phyloP scores from a whole-genome alignment of 2,888 invertebrate genomes.

The Ophonus ardosiacus region DNA sequence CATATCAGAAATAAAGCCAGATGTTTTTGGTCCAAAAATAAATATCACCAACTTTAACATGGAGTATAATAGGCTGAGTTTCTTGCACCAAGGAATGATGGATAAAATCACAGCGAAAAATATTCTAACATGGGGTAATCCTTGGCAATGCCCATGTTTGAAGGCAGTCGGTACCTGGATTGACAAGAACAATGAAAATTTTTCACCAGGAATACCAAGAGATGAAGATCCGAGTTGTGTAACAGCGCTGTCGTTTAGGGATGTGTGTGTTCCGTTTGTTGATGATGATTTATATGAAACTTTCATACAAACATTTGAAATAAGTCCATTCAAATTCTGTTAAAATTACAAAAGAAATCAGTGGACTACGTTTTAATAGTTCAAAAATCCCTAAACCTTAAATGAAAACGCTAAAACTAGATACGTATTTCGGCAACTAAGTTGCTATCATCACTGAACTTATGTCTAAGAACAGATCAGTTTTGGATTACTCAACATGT shows the following conservation, averaged over 20 bases:
- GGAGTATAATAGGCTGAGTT: slow-evolving; percentile 57
- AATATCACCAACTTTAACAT: slow-evolving; percentile 32
- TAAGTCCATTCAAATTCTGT: slow-evolving; percentile 17
- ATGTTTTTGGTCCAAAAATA: slow-evolving; percentile 50
- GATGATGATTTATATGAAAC: slow-evolving; percentile 56
- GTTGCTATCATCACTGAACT: no score
- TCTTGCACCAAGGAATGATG: slow-evolving; percentile 56
- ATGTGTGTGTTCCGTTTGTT: slow-evolving; percentile 55
- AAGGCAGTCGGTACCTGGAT: slow-evolving; percentile 40
- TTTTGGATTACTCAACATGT: no score
- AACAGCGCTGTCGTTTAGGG: slow-evolving; percentile 44
- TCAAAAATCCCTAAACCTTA: no score
- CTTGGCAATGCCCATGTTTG: slow-evolving; percentile 59
- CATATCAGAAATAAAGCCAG: slow-evolving; percentile 52
- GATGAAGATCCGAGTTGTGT: slow-evolving; percentile 59
- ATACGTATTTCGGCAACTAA: no score
- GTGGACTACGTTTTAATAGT: no score
- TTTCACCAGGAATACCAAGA: slow-evolving; percentile 31
- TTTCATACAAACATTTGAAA: slow-evolving; percentile 47
- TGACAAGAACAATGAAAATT: slow-evolving; percentile 21
- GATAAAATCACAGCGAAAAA: slow-evolving; percentile 37
- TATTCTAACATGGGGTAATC: slow-evolving; percentile 49
- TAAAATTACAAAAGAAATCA: background rate
- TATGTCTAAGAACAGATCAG: no score
- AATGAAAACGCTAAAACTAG: no score